Base-by-base conservation (phyloP, 2,888 invertebrate species). In the Athetis lepigone region DNA sequence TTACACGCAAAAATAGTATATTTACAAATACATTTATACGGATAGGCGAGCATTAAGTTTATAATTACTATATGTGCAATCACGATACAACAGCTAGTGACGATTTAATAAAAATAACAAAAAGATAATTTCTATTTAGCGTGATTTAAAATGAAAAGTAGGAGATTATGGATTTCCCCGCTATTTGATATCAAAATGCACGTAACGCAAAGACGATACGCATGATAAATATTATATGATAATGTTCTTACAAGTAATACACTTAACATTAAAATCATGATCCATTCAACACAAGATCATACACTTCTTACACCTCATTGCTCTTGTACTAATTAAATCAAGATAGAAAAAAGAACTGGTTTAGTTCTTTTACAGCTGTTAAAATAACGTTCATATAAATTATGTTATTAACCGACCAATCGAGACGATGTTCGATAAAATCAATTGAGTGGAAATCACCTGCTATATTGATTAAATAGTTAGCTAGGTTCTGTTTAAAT, bases 391-490 rank as follows among this genome's bases (percentile, higher is more conserved):
- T 27, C 29, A 36, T 37, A 33, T 39, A 19, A 33, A 47, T 51
- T 13, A 36, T 33, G 8, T 52, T 54, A 43, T 27, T 49, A 45
- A 2, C 11, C 18, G 39, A 55, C 40, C 49, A 55, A 50, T 45
- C 11, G 63, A 36, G 39, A 40, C 25, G 36, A 51, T 27, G 50
- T 21, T 47, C 29, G n/a, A 51, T 63, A 47, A 56, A 59, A 11
- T 16, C 29, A 46, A 56, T 66, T 9, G 16, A 39, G 45, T 56
- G 45, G 66, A 66, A 63, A 66, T 39, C 9, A 39, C 16, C 19
- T 33, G 25, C 2, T 33, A n/a, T 18, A 11, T 16, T 33, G 3
- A 29, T n/a, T n/a, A n/a, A n/a, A n/a, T n/a, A n/a, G n/a, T n/a
- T n/a, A n/a, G n/a, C n/a, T n/a, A n/a, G n/a, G n/a, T n/a, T n/a